These are phyloP conservation scores for Argyrosomus regius DNA, from an alignment of 2,797 vertebrate genomes.

Conservation along the genomic window DNA sequence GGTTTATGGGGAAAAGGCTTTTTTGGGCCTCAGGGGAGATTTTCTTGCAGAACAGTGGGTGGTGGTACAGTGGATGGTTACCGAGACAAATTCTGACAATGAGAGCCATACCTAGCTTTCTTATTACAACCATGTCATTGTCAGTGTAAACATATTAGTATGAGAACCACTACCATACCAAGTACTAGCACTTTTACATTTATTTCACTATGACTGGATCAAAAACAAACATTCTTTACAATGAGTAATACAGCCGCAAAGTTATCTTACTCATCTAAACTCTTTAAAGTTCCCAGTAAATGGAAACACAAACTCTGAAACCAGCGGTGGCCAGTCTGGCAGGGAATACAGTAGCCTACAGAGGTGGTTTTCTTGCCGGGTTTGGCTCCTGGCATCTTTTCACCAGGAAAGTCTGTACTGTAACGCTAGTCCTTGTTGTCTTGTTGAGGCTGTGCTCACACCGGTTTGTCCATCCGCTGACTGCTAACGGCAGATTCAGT, in stretches of 20 bases:
- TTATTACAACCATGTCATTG: not conserved
- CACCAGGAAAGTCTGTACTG: no score
- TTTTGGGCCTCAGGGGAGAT: not conserved
- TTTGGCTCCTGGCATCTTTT: no score
- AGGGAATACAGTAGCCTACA: no score
- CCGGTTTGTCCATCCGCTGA: no score
- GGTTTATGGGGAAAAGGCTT: not conserved
- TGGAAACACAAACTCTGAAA: no score
- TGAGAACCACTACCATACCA: not conserved
- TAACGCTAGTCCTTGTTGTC: no score
- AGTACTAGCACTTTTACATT: not conserved
- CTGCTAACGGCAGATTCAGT: no score
- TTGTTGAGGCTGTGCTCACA: no score
- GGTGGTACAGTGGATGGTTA: not conserved
- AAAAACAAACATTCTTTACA: not conserved
- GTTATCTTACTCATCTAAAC: conserved; percentile 33
- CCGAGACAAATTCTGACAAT: not conserved
- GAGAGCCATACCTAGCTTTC: not conserved
- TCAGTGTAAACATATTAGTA: not conserved
- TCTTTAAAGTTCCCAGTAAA: conserved; percentile 8
- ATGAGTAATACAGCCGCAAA: not conserved
- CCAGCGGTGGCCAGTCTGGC: no score
- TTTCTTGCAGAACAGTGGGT: not conserved
- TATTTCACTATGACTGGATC: not conserved
- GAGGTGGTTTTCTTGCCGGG: no score